Evolutionary conservation across 2,888 invertebrate species (phyloP).

Genomic region (Philhelius pedissequus): DNA sequence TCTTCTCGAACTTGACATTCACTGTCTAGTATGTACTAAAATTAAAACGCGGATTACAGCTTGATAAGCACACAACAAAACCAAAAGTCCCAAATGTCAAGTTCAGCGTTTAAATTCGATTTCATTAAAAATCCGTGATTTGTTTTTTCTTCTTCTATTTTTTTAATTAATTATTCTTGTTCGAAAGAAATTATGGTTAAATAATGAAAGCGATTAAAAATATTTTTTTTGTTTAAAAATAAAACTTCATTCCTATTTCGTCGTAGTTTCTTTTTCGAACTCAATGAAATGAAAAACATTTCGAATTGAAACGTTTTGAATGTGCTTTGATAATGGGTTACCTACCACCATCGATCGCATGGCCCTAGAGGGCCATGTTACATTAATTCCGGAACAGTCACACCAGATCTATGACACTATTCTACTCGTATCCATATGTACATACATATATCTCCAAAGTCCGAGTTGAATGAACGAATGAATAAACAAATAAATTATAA

Average conservation of each 20-base stretch:
- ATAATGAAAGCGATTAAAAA: background rate
- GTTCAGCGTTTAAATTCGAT: background rate
- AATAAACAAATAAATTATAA: background rate
- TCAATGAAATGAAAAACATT: background rate
- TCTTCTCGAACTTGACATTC: too few species aligned
- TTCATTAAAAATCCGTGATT: background rate
- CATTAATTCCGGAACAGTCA: background rate
- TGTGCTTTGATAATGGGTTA: background rate
- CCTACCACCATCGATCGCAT: background rate
- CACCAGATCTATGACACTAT: too few species aligned
- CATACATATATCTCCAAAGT: background rate
- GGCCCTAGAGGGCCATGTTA: background rate
- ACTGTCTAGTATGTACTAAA: too few species aligned
- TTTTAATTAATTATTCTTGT: background rate
- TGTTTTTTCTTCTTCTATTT: background rate
- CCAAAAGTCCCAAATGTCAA: conserved; percentile 1
- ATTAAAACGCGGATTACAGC: too few species aligned
- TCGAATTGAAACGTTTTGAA: conserved; percentile 4
- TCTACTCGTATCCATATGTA: too few species aligned
- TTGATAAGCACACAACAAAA: background rate
- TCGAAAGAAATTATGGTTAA: background rate
- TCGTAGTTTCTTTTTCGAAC: background rate
- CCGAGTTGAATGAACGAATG: conserved; percentile 11
- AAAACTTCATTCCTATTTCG: too few species aligned
- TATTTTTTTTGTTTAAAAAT: background rate